These are phyloP conservation scores for Aleiodes alternator DNA, from an alignment of 2,888 invertebrate genomes.

Conservation along the genomic window DNA sequence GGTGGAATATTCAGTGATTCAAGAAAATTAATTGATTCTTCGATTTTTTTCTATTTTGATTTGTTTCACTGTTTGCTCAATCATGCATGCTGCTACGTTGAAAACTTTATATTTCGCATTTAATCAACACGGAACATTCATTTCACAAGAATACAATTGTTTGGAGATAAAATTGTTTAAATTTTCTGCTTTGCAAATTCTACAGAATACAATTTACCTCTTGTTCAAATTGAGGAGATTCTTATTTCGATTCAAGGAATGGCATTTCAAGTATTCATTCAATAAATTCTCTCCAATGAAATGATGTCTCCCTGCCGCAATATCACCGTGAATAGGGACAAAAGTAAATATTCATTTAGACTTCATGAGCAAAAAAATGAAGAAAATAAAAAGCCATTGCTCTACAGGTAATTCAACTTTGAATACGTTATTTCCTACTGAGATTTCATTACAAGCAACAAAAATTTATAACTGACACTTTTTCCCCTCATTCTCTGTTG, in stretches of 20 bases:
- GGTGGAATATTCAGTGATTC: too few relatives aligned
- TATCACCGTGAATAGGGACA: neutral
- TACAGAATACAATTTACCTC: too few relatives aligned
- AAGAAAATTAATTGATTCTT: too few relatives aligned
- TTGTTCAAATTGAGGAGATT: too few relatives aligned
- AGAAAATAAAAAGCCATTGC: constrained; percentile 1
- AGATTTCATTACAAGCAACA: constrained; percentile 34
- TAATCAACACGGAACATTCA: too few relatives aligned
- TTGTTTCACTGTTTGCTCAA: too few relatives aligned
- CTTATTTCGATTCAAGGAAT: neutral
- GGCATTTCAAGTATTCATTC: neutral
- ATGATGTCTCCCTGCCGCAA: neutral
- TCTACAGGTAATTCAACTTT: constrained; percentile 21
- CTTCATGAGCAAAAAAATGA: neutral
- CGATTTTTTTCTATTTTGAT: too few relatives aligned
- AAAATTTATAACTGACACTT: constrained; percentile 26
- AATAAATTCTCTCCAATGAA: neutral
- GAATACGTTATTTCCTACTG: constrained; percentile 27
- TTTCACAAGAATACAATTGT: too few relatives aligned
- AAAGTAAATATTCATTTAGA: neutral
- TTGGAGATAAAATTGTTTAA: too few relatives aligned
- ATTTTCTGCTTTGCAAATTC: too few relatives aligned
- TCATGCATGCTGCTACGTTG: too few relatives aligned
- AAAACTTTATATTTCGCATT: too few relatives aligned
- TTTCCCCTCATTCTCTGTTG: neutral